phyloP scores from a whole-genome alignment of 2,113 vertebrate genomes.

The Illadopsis cleaveri region DNA sequence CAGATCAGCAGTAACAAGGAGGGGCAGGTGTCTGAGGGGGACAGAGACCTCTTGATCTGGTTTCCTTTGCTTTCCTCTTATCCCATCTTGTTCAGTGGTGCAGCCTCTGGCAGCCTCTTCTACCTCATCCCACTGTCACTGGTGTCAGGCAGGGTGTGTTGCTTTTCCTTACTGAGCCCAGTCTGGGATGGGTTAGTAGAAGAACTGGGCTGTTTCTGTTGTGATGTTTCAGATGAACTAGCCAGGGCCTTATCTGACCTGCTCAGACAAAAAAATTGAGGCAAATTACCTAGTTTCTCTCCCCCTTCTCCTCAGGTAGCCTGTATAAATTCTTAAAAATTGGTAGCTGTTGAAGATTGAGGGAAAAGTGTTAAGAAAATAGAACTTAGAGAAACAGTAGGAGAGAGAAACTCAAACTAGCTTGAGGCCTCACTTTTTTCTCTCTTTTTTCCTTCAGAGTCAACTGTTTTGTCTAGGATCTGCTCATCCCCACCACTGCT shows the following conservation, averaged over 20 bases:
- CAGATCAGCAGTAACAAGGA: neutral
- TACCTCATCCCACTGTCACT: rapidly evolving
- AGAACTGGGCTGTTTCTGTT: neutral
- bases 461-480: constrained; percentile 50
- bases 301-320: neutral
- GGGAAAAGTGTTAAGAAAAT: neutral
- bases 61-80: neutral
- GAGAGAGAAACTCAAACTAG: neutral
- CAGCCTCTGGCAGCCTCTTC: neutral
- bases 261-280: neutral
- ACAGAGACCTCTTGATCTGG: neutral
- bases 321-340: neutral
- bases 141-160: neutral
- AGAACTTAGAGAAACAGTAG: neutral
- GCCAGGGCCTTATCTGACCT: neutral
- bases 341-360: neutral
- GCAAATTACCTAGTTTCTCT: neutral
- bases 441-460: constrained; percentile 13
- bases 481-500: constrained; percentile 59
- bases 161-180: neutral
- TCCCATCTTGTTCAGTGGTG: neutral
- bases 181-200: neutral
- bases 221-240: neutral
- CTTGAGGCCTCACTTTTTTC: neutral
- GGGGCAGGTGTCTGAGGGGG: neutral